Evolutionary conservation across 2,797 vertebrate species (phyloP), one percentile per base, ranked within the genome.

Genomic region (Eremophila alpestris): DNA sequence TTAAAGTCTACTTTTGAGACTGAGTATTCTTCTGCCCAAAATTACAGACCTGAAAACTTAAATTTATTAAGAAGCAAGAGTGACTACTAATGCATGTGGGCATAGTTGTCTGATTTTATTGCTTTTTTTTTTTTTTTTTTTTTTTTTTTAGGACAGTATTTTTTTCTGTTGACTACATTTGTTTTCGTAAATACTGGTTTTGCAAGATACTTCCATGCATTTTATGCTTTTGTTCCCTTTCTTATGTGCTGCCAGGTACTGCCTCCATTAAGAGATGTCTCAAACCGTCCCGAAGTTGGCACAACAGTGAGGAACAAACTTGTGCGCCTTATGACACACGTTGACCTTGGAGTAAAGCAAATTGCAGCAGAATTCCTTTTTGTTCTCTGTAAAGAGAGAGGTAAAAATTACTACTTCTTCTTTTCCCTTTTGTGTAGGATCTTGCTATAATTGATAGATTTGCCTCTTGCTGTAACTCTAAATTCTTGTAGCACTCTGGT

Each of bases 311-410:
- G 99, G 74, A 99, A 99, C 98, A 99, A 99, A 97, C 97, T 99
- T 83, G 99, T 99, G 87, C 99, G 99, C 75, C 98, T 99, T 51
- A 99, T 99, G 99, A 99, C 99, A 14, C 99, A 99, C 0, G 98
- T 99, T 30, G 99, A 99, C 96, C 98, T 99, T 95, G 99, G 99
- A 36, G 99, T 99, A 91, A 99, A 99, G 98, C 99, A 99, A 94
- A 98, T 98, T 32, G 99, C 99, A 64, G 99, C 99, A 63, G 99
- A 99, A 97, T 99, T 99, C 90, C 98, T 99, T 74, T 99, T 99
- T 51, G 99, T 99, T 62, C 99, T 99, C 91, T 99, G 99, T 97
- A 99, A 99, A 97, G 99, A 99, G 94, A 99, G 98, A 94, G 99
- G 99, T 99, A 98, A 74, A 67, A 71, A 20, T 34, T 12, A 11